Evolutionary conservation across 1,140 invertebrate species (phyloP).

Genomic region (Lordiphosa stackelbergi): DNA sequence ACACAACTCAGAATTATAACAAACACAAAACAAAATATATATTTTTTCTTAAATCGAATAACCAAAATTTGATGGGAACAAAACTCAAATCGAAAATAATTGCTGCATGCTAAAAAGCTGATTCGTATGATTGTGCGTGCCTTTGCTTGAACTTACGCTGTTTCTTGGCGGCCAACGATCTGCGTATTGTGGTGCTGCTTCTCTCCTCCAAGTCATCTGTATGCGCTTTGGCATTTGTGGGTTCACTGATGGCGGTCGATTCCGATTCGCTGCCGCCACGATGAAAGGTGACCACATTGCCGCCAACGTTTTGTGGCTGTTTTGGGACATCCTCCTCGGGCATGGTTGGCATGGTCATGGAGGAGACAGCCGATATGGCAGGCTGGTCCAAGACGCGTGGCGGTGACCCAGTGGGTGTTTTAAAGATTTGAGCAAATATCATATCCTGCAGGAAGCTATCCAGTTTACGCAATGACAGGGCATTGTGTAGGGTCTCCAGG

Average conservation of each 20-base stretch:
- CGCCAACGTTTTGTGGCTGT: background rate
- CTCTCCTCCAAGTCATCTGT: background rate
- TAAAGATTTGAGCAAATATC: constrained; percentile 83
- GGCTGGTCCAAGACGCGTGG: constrained; percentile 79
- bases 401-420: constrained; percentile 85
- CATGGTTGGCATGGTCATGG: constrained; percentile 1
- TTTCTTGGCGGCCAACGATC: constrained; percentile 6
- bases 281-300: constrained; percentile 3
- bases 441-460: constrained; percentile 92
- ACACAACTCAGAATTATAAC: no score
- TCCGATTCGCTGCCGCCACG: constrained; percentile 13
- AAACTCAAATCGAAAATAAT: no score
- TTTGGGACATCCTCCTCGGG: background rate
- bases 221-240: background rate
- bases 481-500: constrained; percentile 96
- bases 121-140: no score
- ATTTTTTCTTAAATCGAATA: background rate
- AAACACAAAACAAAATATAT: background rate
- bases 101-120: no score
- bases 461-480: constrained; percentile 92
- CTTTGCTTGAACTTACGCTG: constrained; percentile 25
- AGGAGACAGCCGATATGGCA: constrained; percentile 8
- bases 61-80: background rate
- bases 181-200: constrained; percentile 4
- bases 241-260: background rate